A percentile compares a stretch with the other conserved stretches of the same genome.
These are phyloP conservation scores for Zoanthus gigantus DNA, from an alignment of 92 coral and sea anemone genomes.

Conservation along the genomic window DNA sequence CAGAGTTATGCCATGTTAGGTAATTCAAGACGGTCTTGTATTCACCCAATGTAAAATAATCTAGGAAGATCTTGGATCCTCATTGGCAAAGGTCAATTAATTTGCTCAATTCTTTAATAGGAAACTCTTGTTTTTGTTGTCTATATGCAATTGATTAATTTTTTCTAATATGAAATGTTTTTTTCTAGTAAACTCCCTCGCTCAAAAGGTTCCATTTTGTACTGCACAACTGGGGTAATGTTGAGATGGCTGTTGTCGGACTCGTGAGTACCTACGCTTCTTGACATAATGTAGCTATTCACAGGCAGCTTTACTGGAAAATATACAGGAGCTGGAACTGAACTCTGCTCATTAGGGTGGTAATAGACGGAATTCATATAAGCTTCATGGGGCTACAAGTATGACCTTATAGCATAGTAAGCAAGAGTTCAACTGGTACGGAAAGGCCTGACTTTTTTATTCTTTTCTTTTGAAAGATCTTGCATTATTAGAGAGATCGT, in stretches of 20 bases:
- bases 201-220: constrained; percentile 84
- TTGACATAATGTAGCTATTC: not conserved
- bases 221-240: constrained; percentile 93
- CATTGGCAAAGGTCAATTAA: no score
- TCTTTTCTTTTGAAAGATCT: no score
- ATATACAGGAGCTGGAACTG: no score
- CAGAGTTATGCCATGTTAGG: not conserved
- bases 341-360: no score
- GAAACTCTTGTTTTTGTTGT: no score
- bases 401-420: no score
- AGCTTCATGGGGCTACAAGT: not conserved
- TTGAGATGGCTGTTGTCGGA: constrained; percentile 90
- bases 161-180: not conserved
- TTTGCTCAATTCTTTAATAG: no score
- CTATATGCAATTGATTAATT: not conserved
- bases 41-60: not conserved
- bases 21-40: not conserved
- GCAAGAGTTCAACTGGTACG: no score
- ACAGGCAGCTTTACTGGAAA: not conserved
- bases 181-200: constrained; percentile 81
- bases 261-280: constrained; percentile 68
- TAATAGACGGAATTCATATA: no score
- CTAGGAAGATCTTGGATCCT: no score
- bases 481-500: no score
- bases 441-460: no score